phyloP scores from a whole-genome alignment of 2,113 vertebrate genomes.

The Ifrita kowaldi region DNA sequence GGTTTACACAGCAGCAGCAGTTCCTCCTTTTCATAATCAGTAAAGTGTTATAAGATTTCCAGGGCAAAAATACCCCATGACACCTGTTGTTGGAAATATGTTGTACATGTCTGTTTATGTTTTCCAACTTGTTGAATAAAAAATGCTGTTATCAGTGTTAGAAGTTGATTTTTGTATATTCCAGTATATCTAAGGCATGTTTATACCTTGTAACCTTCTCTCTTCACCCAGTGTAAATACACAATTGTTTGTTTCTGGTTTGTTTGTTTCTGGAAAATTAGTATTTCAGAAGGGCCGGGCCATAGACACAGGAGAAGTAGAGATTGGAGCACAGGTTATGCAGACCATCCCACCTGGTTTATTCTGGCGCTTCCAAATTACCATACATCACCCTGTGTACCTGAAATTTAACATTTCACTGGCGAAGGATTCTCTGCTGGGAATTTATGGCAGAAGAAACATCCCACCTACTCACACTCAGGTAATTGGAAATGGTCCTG shows the following conservation, averaged over 20 bases:
- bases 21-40: neutral
- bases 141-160: neutral
- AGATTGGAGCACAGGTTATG: constrained; percentile 89
- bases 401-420: constrained; percentile 97
- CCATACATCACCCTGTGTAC: constrained; percentile 92
- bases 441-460: constrained; percentile 96
- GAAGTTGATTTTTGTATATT: neutral
- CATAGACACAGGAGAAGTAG: constrained; percentile 93
- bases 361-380: constrained; percentile 97
- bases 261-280: constrained; percentile 66
- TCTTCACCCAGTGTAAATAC: neutral
- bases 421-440: constrained; percentile 91
- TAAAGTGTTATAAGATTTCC: neutral
- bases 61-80: neutral
- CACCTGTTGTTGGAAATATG: neutral
- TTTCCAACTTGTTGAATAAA: neutral
- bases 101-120: neutral
- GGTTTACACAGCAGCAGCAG: neutral
- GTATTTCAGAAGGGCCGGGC: constrained; percentile 86
- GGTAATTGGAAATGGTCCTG: constrained; percentile 72
- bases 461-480: constrained; percentile 97
- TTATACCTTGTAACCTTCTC: neutral
- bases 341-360: constrained; percentile 93
- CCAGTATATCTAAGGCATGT: fast-evolving
- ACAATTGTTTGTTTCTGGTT: neutral